Conservation (phyloP, 2,113 vertebrate genomes). For the Tichodroma muraria region DNA sequence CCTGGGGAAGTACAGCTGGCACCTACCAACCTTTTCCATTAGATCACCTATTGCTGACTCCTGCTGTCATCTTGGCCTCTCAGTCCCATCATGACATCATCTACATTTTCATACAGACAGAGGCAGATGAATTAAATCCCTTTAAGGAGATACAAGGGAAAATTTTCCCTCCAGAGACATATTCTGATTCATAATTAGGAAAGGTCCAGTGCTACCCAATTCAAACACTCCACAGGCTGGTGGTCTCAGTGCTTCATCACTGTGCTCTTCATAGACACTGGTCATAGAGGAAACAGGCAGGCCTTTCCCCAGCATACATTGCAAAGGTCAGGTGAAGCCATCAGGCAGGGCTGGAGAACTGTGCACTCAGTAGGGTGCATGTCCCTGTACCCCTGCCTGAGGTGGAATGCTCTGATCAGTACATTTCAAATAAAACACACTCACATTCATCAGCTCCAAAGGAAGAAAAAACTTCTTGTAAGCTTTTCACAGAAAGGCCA, state of each 20-base stretch:
- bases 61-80: not conserved
- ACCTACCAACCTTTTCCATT: not conserved
- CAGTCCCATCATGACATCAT: not conserved
- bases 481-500: not conserved
- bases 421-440: not conserved
- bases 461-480: not conserved
- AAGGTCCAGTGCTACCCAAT: not conserved
- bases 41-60: not conserved
- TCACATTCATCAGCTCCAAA: not conserved
- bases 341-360: not conserved
- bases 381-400: not conserved
- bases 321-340: not conserved
- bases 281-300: not conserved
- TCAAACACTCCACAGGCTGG: rapidly evolving
- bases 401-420: not conserved
- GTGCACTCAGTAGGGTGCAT: not conserved
- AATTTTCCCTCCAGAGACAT: not conserved
- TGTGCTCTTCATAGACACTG: not conserved
- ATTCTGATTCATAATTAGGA: not conserved
- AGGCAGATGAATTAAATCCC: not conserved
- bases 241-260: not conserved
- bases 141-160: not conserved
- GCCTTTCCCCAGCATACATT: not conserved
- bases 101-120: not conserved
- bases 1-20: not conserved